A percentile compares a stretch with the other conserved stretches of the same genome.
Conservation (phyloP, 2,113 vertebrate genomes). For the Eudyptes chrysolophus region DNA sequence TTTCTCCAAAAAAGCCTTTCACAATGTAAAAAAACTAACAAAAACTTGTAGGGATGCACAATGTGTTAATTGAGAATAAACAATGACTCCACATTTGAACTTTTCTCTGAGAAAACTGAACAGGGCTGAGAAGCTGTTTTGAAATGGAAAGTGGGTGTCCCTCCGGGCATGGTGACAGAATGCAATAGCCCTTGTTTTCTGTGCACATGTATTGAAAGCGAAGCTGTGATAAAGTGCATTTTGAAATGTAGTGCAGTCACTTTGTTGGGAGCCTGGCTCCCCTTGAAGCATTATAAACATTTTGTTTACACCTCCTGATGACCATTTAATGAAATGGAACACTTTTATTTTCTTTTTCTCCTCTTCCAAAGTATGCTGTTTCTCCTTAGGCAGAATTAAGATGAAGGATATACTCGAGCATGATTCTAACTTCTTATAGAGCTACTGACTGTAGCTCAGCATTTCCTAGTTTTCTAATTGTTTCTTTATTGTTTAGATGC, state of each 20-base stretch:
- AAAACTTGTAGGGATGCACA: background rate
- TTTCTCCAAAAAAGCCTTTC: background rate
- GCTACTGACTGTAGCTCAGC: background rate
- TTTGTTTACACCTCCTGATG: constrained; percentile 29
- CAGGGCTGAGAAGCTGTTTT: background rate
- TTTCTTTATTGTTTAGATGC: background rate
- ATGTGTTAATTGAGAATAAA: background rate
- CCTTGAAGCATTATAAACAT: background rate
- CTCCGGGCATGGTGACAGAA: background rate
- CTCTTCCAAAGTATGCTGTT: background rate
- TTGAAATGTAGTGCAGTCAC: background rate
- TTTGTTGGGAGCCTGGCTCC: background rate
- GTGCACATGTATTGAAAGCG: background rate
- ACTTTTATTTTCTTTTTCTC: background rate
- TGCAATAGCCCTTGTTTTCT: background rate
- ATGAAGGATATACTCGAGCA: background rate
- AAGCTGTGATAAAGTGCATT: background rate
- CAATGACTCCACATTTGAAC: background rate
- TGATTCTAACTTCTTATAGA: background rate
- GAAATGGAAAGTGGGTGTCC: background rate
- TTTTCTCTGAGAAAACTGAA: background rate
- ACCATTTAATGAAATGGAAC: constrained; percentile 19
- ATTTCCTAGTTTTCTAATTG: background rate
- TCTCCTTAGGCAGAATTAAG: constrained; percentile 2
- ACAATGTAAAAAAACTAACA: background rate